Evolutionary conservation across 2,113 vertebrate species (phyloP).

Genomic region (Trematomus loennbergii): DNA sequence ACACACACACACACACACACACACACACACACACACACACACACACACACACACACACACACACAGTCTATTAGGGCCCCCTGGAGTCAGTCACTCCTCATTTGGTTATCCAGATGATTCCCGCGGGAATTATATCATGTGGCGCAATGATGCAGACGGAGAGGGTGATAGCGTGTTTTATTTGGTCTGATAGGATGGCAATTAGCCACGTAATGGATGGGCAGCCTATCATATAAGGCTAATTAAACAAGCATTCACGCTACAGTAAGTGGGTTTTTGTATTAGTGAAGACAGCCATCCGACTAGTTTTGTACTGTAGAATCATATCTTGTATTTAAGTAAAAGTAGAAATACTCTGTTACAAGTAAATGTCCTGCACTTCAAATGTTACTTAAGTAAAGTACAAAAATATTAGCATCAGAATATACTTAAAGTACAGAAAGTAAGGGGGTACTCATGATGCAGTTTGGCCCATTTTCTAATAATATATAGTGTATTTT

Average conservation of each 20-base stretch:
- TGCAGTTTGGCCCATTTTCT: too few relatives aligned
- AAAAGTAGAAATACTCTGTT: too few relatives aligned
- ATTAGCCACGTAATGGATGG: slow-evolving; percentile 82
- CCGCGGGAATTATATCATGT: slow-evolving; percentile 75
- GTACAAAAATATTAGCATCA: too few relatives aligned
- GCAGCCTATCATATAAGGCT: slow-evolving; percentile 79
- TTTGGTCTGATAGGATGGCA: slow-evolving; percentile 79
- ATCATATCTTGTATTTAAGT: too few relatives aligned
- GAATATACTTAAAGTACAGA: too few relatives aligned
- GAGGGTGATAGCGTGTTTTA: slow-evolving; percentile 78
- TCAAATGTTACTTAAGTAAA: too few relatives aligned
- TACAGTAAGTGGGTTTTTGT: slow-evolving; percentile 70
- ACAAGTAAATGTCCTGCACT: too few relatives aligned
- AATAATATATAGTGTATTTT: too few relatives aligned
- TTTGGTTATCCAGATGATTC: slow-evolving; percentile 76
- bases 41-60: too few relatives aligned
- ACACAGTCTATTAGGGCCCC: not conserved
- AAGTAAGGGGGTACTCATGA: too few relatives aligned
- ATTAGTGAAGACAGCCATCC: slow-evolving; percentile 55
- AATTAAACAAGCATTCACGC: slow-evolving; percentile 80
- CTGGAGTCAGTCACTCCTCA: slow-evolving; percentile 42
- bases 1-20: not conserved
- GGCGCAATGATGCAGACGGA: slow-evolving; percentile 73
- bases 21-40: too few relatives aligned
- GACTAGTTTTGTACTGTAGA: slow-evolving; percentile 1